Percentiles rank a stretch among this genome's conserved stretches.
Evolutionary conservation across 1,140 invertebrate species (phyloP).

Genomic region (Conus betulinus): DNA sequence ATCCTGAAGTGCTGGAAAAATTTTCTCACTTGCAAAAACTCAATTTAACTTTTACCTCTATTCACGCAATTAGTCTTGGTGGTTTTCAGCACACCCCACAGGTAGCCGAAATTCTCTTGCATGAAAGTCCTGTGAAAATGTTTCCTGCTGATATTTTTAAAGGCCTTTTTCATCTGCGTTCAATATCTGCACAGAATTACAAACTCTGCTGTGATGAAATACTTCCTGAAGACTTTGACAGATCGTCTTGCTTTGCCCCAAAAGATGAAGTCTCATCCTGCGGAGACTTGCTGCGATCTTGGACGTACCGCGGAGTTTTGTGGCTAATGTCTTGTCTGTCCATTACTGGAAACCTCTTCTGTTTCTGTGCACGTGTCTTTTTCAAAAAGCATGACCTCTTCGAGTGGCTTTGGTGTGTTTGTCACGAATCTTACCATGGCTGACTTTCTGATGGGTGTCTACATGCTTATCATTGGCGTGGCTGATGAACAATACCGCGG

Average conservation of each 20-base stretch:
- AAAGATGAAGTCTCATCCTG: slow-evolving; percentile 54
- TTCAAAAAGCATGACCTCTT: background rate
- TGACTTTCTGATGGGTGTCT: slow-evolving; percentile 43
- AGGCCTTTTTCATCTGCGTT: background rate
- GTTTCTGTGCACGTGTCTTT: slow-evolving; percentile 34
- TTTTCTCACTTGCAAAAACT: slow-evolving; percentile 17
- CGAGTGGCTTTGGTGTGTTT: slow-evolving; percentile 44
- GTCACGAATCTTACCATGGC: slow-evolving; percentile 50
- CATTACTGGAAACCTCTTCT: slow-evolving; percentile 49
- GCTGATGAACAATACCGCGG: slow-evolving; percentile 55
- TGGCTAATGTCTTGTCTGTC: slow-evolving; percentile 50
- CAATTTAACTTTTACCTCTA: background rate
- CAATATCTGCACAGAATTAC: slow-evolving; percentile 39
- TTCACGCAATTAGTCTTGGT: background rate
- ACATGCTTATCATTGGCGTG: slow-evolving; percentile 30
- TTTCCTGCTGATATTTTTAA: background rate
- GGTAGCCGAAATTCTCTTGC: background rate
- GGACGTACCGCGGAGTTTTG: slow-evolving; percentile 40
- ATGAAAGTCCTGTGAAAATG: background rate
- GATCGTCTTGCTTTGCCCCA: slow-evolving; percentile 26
- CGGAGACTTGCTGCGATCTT: slow-evolving; percentile 44
- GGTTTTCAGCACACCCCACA: background rate
- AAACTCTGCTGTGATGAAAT: slow-evolving; percentile 48
- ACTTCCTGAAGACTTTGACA: slow-evolving; percentile 38
- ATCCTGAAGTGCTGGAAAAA: background rate